Conservation (phyloP, 2,797 vertebrate species). For the Brachyrhaphis roseni region DNA sequence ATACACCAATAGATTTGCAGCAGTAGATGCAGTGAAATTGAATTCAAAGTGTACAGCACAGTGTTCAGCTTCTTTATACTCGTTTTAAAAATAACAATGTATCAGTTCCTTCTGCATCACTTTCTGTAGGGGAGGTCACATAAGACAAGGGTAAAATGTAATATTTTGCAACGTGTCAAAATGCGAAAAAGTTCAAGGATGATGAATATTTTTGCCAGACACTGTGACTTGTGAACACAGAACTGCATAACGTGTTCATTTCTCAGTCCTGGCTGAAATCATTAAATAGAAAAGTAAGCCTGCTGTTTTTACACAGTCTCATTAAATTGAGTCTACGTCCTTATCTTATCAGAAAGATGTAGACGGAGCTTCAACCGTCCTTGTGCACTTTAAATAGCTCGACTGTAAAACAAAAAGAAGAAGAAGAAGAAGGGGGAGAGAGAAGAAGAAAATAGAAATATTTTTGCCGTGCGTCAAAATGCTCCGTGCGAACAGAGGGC, state of each 20-base stretch:
- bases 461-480: no score
- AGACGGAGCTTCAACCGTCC: no score
- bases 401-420: no score
- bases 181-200: neutral
- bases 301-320: neutral
- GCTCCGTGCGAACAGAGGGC: no score
- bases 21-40: neutral
- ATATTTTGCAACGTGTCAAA: neutral
- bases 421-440: no score
- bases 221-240: neutral
- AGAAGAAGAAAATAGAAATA: no score
- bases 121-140: neutral
- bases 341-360: neutral
- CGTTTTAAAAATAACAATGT: neutral
- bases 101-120: neutral
- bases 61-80: neutral
- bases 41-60: neutral
- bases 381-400: no score
- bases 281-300: neutral
- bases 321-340: neutral
- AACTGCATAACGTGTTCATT: neutral
- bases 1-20: neutral
- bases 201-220: neutral
- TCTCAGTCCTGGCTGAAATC: neutral
- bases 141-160: neutral